Percentiles rank a stretch among this genome's conserved stretches.
phyloP scores from a whole-genome alignment of 2,113 vertebrate species.

The Tragelaphus imberbis region DNA sequence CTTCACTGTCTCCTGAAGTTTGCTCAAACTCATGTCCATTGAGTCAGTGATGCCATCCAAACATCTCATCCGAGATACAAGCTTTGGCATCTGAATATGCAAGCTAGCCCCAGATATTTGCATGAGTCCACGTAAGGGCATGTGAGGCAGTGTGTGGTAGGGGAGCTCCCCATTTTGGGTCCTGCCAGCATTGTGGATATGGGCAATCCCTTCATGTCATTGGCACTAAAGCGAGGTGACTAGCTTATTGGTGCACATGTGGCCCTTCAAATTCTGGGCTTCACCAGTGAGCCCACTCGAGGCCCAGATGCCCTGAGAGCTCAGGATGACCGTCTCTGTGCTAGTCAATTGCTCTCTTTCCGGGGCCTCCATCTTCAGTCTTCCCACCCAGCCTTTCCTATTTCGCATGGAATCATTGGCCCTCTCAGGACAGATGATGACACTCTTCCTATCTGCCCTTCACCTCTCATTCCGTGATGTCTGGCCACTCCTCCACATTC shows the following conservation, averaged over 20 bases:
- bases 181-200: background rate
- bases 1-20: background rate
- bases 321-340: background rate
- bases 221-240: background rate
- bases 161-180: background rate
- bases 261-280: background rate
- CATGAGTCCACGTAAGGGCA: background rate
- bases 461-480: fast-evolving
- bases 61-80: fast-evolving
- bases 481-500: background rate
- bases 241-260: background rate
- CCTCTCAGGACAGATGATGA: background rate
- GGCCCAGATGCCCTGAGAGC: background rate
- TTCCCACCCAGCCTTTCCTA: background rate
- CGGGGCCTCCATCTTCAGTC: background rate
- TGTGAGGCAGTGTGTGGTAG: fast-evolving
- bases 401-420: too few relatives aligned
- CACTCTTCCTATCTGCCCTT: background rate
- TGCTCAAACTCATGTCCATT: background rate
- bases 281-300: background rate
- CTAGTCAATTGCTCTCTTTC: background rate
- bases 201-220: background rate
- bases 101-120: background rate
- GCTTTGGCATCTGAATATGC: background rate
- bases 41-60: background rate